Evolutionary conservation across 2,113 vertebrate genomes (phyloP).

Genomic region (Oncorhynchus mykiss): DNA sequence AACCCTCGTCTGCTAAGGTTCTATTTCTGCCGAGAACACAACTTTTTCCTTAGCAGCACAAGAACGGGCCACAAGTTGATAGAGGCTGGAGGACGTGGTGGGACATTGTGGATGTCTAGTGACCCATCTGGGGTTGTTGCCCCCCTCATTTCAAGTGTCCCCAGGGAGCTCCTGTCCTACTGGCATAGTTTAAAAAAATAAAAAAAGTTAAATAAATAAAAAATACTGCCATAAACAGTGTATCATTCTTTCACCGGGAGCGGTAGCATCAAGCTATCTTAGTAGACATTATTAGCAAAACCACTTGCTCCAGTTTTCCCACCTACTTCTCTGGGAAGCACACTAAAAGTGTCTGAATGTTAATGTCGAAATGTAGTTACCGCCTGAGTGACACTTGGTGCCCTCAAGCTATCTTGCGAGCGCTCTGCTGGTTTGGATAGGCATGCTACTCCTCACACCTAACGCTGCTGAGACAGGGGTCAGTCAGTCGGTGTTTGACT

Average conservation of each 20-base stretch:
- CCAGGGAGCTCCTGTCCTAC: too few species aligned
- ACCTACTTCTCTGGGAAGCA: slow-evolving; percentile 7
- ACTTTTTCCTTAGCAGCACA: neutral
- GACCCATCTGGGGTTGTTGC: neutral
- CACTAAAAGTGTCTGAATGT: slow-evolving; percentile 42
- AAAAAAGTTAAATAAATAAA: too few species aligned
- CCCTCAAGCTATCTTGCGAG: slow-evolving; percentile 27
- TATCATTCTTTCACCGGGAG: neutral
- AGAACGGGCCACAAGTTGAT: slow-evolving; percentile 2
- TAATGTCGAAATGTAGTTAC: slow-evolving; percentile 52
- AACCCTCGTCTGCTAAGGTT: slow-evolving; percentile 31
- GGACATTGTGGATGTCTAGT: neutral
- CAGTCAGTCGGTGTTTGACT: neutral
- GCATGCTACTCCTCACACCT: slow-evolving; percentile 1
- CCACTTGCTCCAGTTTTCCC: slow-evolving; percentile 5
- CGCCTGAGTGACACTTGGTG: slow-evolving; percentile 31
- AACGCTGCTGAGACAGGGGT: slow-evolving; percentile 6
- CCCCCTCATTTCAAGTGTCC: too few species aligned
- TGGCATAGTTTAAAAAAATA: too few species aligned
- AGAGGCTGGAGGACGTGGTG: neutral
- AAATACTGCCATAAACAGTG: neutral
- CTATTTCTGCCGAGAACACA: slow-evolving; percentile 9
- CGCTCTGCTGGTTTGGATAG: slow-evolving; percentile 10
- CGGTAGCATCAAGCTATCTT: neutral
- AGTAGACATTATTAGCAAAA: neutral